Base-by-base conservation (phyloP, 2,888 invertebrate genomes). In the Eupithecia centaureata region DNA sequence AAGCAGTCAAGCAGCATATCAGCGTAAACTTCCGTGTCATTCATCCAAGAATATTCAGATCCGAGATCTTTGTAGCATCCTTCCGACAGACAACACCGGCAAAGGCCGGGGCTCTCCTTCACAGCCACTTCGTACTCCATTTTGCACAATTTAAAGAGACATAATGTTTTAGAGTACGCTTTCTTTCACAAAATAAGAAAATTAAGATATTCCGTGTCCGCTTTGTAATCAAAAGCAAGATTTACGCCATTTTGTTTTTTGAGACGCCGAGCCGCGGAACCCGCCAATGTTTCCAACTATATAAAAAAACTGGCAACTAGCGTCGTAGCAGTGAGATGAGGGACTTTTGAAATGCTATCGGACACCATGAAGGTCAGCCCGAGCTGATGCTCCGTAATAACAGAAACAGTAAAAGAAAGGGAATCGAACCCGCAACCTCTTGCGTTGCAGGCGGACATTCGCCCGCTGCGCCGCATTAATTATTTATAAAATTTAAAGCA, bases 61-160 rank as follows among this genome's bases (percentile, higher is more conserved):
- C 89, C 86, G 65, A 93, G 75, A 68, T 92, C 92, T 68, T 93
- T 93, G 76, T 93, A 93, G 68, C 92, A 92, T 35, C 93, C 93
- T 76, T 93, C 93, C 0, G 92, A 92, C 2, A 93, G 84, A 73
- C 93, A 93, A 76, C 93, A 93, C 82, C 93, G 91, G 87, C 93
- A 93, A 0, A 93, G 79, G 56, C 92, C 92, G 63, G 92, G 92
- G 82, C 86, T 91, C 71, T 92, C 91, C 71, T 92, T 93, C 65
- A 92, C 89, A 18, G 89, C 83, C 32, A 92, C 86, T 64, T 90
- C 88, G 61, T 91, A 91, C 69, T 92, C 91, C 92, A 93, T 92
- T 65, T 88, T 33, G 63, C 33, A 27, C 64, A 80, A 35, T 70
- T 69, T 67, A 76, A n/a, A 35, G 15, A 42, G 13, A 60, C 79